Percentiles rank a stretch among this genome's conserved stretches.
These are phyloP conservation scores for Conger conger DNA, from an alignment of 2,113 vertebrate species.

Conservation along the genomic window DNA sequence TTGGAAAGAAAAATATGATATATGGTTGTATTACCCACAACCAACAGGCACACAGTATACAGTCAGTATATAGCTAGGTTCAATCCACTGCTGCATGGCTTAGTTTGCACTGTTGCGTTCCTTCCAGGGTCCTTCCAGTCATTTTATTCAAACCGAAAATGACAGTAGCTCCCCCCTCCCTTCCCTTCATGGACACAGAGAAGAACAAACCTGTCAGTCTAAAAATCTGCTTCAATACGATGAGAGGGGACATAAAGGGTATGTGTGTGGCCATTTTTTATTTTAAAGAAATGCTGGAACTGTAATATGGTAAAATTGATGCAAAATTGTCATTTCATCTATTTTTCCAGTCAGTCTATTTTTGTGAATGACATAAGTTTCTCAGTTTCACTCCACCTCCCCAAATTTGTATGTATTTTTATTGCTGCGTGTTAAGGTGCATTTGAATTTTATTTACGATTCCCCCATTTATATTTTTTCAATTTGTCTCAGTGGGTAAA, in stretches of 20 bases:
- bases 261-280: conserved; percentile 17
- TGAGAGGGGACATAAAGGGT: conserved; percentile 18
- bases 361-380: background rate
- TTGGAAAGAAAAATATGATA: background rate
- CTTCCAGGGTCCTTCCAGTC: conserved; percentile 46
- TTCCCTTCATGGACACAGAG: conserved; percentile 15
- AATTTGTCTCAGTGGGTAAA: conserved; percentile 24
- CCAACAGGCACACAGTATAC: background rate
- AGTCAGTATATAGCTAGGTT: too few relatives aligned
- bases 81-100: background rate
- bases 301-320: background rate
- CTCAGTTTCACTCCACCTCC: too few relatives aligned
- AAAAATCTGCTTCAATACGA: conserved; percentile 38
- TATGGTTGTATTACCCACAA: background rate
- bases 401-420: too few relatives aligned
- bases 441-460: too few relatives aligned
- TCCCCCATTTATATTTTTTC: background rate
- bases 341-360: background rate
- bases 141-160: conserved; percentile 39
- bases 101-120: background rate
- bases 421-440: too few relatives aligned
- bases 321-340: background rate
- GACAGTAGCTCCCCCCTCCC: fast-evolving
- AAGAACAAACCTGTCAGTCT: background rate
- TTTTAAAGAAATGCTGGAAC: background rate